Evolutionary conservation across 1,140 invertebrate species (phyloP).

Genomic region (Drosophila sucinea): DNA sequence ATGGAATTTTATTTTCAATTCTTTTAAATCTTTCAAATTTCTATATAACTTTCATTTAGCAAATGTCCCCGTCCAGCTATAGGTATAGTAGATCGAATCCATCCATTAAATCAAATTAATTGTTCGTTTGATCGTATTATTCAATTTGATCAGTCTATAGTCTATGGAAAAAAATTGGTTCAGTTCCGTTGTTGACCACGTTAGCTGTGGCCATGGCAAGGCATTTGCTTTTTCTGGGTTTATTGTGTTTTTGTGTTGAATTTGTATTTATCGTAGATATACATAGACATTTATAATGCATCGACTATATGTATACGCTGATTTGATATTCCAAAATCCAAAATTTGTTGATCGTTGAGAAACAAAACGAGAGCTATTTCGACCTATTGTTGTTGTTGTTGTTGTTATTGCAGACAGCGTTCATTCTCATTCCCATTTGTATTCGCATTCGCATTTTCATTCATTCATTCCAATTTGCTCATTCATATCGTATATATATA

Average conservation of each 20-base stretch:
- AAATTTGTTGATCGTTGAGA: constrained; percentile 1
- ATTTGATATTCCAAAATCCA: constrained; percentile 13
- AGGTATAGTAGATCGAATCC: too few relatives aligned
- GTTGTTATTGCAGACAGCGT: background rate
- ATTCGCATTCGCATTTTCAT: constrained; percentile 14
- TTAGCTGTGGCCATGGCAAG: constrained; percentile 2
- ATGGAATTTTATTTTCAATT: too few relatives aligned
- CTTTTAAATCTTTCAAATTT: too few relatives aligned
- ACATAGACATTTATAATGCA: constrained; percentile 7
- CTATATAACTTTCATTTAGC: too few relatives aligned
- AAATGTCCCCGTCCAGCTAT: too few relatives aligned
- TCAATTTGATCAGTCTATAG: constrained; percentile 19
- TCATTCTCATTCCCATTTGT: constrained; percentile 8
- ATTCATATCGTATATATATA: constrained; percentile 12
- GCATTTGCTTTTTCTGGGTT: background rate
- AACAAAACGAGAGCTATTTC: background rate
- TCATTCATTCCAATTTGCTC: constrained; percentile 22
- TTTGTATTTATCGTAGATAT: constrained; percentile 2
- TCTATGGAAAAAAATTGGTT: background rate
- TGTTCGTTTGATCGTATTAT: too few relatives aligned
- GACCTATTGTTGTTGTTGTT: background rate
- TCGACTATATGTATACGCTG: background rate
- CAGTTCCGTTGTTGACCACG: background rate
- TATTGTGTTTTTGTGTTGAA: constrained; percentile 6
- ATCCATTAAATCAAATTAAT: too few relatives aligned